Base-by-base conservation (phyloP, 2,797 vertebrate species). In the Geotrypetes seraphini region DNA sequence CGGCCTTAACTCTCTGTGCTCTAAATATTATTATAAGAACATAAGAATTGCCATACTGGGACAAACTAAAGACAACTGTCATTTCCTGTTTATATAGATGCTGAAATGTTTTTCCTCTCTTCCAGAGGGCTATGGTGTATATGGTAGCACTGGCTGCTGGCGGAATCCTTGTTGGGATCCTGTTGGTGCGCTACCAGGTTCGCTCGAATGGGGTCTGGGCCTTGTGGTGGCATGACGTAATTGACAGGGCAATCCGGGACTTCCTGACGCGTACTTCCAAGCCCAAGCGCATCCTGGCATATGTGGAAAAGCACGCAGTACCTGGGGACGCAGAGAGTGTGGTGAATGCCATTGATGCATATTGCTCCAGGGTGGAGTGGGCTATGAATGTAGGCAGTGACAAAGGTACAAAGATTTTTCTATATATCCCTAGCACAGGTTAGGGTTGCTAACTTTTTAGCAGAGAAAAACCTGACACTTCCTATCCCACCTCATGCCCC, bases 371-470 rank as follows among this genome's bases (percentile, higher is more conserved):
- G 5, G 63, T 53, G 12, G 82, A 85, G 44, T 85, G 82, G 82
- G 80, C 78, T 39, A 85, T 85, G 82, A 82, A 85, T 12, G 67
- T 83, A 28, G 80, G 82, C 13, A 71, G 85, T 42, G 75, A 83
- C 53, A 85, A 85, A 70, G 82, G 81, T 78, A 31, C 24, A 31
- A 12, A 8, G 22, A 16, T n/a, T n/a, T n/a, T n/a, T n/a, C n/a
- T n/a, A n/a, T n/a, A n/a, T n/a, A n/a, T n/a, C n/a, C n/a, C n/a
- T n/a, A n/a, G n/a, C n/a, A n/a, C n/a, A n/a, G n/a, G n/a, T n/a
- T n/a, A n/a, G n/a, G n/a, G n/a, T n/a, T n/a, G n/a, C n/a, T n/a
- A n/a, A n/a, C n/a, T n/a, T n/a, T n/a, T n/a, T n/a, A n/a, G n/a
- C n/a, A n/a, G n/a, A n/a, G n/a, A n/a, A n/a, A n/a, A n/a, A n/a